Percentiles rank a stretch among this genome's conserved stretches.
phyloP scores from a whole-genome alignment of 2,888 invertebrate genomes.

The Diadegma fenestrale region DNA sequence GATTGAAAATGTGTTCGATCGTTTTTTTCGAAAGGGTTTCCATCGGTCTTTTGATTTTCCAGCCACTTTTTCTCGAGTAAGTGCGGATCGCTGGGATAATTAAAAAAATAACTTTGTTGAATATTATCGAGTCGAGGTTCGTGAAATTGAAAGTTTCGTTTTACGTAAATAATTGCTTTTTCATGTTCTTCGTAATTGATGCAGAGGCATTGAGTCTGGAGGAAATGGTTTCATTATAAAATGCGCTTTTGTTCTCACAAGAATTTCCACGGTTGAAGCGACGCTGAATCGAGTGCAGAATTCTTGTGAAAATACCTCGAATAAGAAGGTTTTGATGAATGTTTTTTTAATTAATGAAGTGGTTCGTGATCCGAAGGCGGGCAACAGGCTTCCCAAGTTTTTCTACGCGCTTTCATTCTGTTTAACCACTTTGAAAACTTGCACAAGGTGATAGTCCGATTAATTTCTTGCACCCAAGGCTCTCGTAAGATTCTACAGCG shows the following conservation, averaged over 20 bases:
- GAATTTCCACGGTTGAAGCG: background rate
- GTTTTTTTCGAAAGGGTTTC: background rate
- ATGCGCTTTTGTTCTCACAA: background rate
- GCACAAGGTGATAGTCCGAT: constrained; percentile 1
- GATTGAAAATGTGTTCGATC: background rate
- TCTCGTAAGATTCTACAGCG: background rate
- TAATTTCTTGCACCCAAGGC: background rate
- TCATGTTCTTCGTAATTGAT: background rate
- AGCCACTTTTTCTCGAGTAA: background rate
- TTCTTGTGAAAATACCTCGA: background rate
- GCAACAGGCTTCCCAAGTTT: background rate
- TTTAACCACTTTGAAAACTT: constrained; percentile 29
- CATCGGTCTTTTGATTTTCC: background rate
- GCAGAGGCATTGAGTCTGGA: background rate
- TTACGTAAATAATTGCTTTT: background rate
- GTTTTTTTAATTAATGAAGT: constrained; percentile 12
- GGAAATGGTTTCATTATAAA: background rate
- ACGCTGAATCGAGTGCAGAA: background rate
- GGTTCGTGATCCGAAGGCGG: background rate
- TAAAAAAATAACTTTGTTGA: background rate
- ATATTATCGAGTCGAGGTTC: background rate
- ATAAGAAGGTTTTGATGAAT: constrained; percentile 8
- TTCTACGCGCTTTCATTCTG: constrained; percentile 5
- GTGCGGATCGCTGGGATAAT: background rate
- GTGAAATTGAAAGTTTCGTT: background rate